Conservation (phyloP, 2,888 invertebrate genomes). For the Prosapia bicincta region DNA sequence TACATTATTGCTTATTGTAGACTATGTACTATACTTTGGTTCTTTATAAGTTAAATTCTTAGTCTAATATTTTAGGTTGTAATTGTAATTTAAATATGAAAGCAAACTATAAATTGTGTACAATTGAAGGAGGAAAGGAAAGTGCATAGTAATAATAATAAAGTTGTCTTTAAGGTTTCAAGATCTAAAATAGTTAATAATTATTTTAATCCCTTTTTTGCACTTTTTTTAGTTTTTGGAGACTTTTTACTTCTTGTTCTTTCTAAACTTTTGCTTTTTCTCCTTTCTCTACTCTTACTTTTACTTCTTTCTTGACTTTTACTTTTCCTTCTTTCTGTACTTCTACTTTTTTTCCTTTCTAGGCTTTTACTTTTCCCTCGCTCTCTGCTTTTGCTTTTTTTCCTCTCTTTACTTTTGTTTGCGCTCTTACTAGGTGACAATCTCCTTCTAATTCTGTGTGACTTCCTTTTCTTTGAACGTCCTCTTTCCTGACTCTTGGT, state of each 20-base stretch:
- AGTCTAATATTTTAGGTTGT: no score
- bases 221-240: constrained; percentile 6
- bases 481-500: constrained; percentile 19
- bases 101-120: no score
- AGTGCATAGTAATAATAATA: no score
- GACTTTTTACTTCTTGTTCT: constrained; percentile 12
- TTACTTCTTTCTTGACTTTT: constrained; percentile 40
- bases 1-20: no score
- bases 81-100: no score
- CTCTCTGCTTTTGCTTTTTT: constrained; percentile 39
- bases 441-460: constrained; percentile 18
- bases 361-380: constrained; percentile 48
- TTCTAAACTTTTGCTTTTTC: constrained; percentile 42
- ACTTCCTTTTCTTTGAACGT: constrained; percentile 20
- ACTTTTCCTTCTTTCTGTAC: constrained; percentile 40
- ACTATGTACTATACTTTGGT: no score
- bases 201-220: no score
- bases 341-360: constrained; percentile 47
- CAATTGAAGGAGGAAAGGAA: no score
- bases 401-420: constrained; percentile 35
- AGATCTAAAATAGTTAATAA: no score
- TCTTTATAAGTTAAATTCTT: no score
- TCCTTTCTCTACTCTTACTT: constrained; percentile 46
- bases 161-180: no score
- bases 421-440: constrained; percentile 12